Percentiles rank a stretch among this genome's conserved stretches.
Conservation (phyloP, 23 tunicate species). For the Halocynthia roretzi region DNA sequence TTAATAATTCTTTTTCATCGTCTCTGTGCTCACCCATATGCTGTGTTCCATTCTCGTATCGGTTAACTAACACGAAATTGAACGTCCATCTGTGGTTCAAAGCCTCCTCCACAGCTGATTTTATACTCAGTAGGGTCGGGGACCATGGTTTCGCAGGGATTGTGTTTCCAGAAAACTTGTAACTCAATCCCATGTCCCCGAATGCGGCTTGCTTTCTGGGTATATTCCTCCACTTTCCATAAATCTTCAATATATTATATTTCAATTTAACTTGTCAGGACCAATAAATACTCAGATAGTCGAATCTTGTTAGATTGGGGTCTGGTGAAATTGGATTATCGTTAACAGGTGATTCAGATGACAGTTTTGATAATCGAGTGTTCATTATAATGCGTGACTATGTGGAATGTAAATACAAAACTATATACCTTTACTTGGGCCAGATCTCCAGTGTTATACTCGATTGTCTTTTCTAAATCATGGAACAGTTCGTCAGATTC, state of each 20-base stretch:
- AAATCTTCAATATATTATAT: conserved; percentile 3
- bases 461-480: conserved; percentile 21
- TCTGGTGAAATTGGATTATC: not conserved
- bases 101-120: conserved; percentile 26
- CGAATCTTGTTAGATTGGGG: not conserved
- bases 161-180: conserved; percentile 42
- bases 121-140: conserved; percentile 18
- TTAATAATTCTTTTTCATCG: conserved; percentile 41
- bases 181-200: conserved; percentile 24
- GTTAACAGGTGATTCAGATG: not conserved
- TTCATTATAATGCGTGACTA: not conserved
- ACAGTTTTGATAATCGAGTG: not conserved
- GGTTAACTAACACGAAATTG: conserved; percentile 48
- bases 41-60: conserved; percentile 43
- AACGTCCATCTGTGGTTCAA: conserved; percentile 18
- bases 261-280: not conserved
- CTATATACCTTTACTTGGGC: conserved; percentile 33
- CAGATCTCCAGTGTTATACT: conserved; percentile 31
- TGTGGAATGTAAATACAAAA: no score
- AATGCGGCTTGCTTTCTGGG: conserved; percentile 56
- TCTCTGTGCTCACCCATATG: conserved; percentile 75
- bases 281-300: not conserved
- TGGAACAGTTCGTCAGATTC: conserved; percentile 33
- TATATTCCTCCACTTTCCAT: conserved; percentile 38
- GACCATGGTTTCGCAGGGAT: conserved; percentile 51